Evolutionary conservation across 2,888 invertebrate species (phyloP).

Genomic region (Epinotia ramella): DNA sequence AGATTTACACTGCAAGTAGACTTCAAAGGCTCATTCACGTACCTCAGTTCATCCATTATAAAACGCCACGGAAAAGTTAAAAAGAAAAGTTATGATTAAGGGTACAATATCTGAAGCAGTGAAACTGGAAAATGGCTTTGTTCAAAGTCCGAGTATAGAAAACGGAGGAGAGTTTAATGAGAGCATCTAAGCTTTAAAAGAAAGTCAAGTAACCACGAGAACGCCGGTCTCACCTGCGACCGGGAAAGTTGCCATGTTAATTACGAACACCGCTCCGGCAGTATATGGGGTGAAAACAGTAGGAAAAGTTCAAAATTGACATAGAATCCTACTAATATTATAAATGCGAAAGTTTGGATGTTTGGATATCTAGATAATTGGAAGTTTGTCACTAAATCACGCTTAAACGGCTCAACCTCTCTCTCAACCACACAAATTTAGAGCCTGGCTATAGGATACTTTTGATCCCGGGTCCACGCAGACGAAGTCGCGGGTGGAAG

Average conservation of each 20-base stretch:
- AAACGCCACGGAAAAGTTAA: not conserved
- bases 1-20: too few species aligned
- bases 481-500: too few species aligned
- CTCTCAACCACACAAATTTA: too few species aligned
- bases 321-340: not conserved
- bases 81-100: conserved; percentile 4
- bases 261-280: conserved; percentile 56
- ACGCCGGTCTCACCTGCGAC: conserved; percentile 69
- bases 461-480: too few species aligned
- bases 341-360: too few species aligned
- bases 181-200: conserved; percentile 42
- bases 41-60: not conserved
- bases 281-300: conserved; percentile 11
- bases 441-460: too few species aligned
- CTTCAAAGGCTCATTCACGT: too few species aligned
- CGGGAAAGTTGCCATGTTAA: conserved; percentile 71
- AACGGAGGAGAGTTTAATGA: conserved; percentile 37
- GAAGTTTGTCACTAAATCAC: too few species aligned
- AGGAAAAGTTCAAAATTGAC: not conserved
- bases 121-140: conserved; percentile 18
- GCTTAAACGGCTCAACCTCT: too few species aligned
- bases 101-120: not conserved
- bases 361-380: too few species aligned
- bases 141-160: conserved; percentile 16
- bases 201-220: conserved; percentile 64